Base-by-base conservation (phyloP, 23 tunicate genomes). In the Styela plicata region DNA sequence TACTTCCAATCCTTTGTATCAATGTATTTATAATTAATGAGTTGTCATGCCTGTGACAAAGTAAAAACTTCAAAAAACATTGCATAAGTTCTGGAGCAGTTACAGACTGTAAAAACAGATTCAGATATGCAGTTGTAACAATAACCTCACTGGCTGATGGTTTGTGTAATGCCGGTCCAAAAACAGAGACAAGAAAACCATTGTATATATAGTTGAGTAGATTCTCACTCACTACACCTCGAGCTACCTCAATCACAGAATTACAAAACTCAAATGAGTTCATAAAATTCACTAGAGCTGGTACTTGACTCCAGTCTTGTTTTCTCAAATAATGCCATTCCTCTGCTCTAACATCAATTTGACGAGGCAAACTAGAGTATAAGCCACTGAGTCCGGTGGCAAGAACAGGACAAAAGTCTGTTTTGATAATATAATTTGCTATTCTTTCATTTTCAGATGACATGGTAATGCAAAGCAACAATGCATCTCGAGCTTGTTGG, bases 121-220 rank as follows among this genome's bases (percentile, higher is more conserved):
- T 90, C 3, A 95, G 74, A 65, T 95, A 95, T 0, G 99, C 99
- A 1, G 95, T 95, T 30, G 99, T 93, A 44, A 93, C 98, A 20
- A 93, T 87, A 13, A 93, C 98, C 68, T 93, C 98, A 70, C 70
- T 84, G 3, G 87, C 98, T 35, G 98, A 93, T 7, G 93, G 91
- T 89, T 95, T 95, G 78, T 95, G 99, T 34, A 95, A 63, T 20
- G 99, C 95, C 2, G 99, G 99, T 7, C 96, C 96, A 68, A 94
- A 89, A 62, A 94, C 95, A 53, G 95, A 88, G 19, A 93, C 92
- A 13, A 93, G 69, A 84, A 93, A 93, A 34, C 98, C 98, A 76
- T 93, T 84, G 87, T 93, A 82, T 36, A 96, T 83, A 34, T 78
- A 91, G 31, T 91, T 82, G 34, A 91, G 66, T n/a, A 91, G 74